Conservation (phyloP, 1,140 invertebrate species). For the Lepidotrigona ventralis region DNA sequence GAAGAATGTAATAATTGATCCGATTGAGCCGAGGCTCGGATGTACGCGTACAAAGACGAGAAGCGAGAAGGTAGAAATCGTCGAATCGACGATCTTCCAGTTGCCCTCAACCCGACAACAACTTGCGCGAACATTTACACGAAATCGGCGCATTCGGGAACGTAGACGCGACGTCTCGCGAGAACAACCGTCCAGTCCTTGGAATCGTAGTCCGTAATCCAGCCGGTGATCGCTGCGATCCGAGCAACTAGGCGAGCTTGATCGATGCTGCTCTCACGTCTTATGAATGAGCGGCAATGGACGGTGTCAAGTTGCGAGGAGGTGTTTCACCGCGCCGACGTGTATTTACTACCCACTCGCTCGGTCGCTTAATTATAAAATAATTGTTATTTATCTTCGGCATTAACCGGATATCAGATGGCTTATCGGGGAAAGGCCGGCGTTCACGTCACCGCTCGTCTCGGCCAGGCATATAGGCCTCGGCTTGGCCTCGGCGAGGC, state of each 20-base stretch:
- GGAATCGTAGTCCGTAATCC: not conserved
- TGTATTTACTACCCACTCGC: constrained; percentile 62
- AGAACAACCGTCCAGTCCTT: not conserved
- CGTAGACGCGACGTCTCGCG: not conserved
- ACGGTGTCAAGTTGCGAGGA: constrained; percentile 65
- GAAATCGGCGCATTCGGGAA: not conserved
- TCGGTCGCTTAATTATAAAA: constrained; percentile 72
- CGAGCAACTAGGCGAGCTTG: constrained; percentile 54
- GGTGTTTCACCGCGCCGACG: constrained; percentile 46
- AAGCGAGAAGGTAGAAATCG: not conserved
- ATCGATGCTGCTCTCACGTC: constrained; percentile 68
- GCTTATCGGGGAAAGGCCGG: constrained; percentile 46
- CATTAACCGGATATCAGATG: constrained; percentile 65
- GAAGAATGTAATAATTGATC: no score
- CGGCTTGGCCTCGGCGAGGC: constrained; percentile 6
- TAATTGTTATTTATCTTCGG: constrained; percentile 73
- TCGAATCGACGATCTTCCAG: not conserved
- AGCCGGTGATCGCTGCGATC: constrained; percentile 5
- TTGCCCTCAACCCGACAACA: no score
- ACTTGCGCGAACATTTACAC: not conserved
- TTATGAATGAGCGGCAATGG: constrained; percentile 68
- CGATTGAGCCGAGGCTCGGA: no score
- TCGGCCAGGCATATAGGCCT: constrained; percentile 1
- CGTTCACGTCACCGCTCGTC: constrained; percentile 34
- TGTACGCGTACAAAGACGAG: no score